Evolutionary conservation across 2,888 invertebrate genomes (phyloP).

Genomic region (Zygogramma bicolorata): DNA sequence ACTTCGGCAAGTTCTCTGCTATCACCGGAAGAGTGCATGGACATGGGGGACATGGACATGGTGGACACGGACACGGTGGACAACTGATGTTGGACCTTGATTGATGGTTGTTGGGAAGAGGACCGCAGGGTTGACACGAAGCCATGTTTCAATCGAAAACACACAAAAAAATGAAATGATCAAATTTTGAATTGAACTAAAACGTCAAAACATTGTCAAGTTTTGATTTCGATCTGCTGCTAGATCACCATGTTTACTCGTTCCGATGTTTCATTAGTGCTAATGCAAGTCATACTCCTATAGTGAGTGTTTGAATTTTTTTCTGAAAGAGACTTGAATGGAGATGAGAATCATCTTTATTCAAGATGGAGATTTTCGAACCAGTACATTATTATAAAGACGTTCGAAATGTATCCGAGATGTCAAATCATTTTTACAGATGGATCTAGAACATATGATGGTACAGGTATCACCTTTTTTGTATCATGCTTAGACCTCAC

Average conservation of each 20-base stretch:
- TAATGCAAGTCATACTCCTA: no score
- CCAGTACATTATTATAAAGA: no score
- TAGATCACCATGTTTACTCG: background rate
- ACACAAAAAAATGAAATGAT: conserved; percentile 33
- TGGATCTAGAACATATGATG: no score
- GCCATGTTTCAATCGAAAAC: conserved; percentile 46
- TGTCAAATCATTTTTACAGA: no score
- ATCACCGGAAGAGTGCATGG: conserved; percentile 51
- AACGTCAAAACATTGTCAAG: conserved; percentile 43
- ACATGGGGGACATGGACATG: conserved; percentile 41
- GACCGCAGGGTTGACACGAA: conserved; percentile 54
- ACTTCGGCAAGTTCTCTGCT: conserved; percentile 54
- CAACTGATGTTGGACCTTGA: conserved; percentile 47
- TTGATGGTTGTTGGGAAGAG: conserved; percentile 32
- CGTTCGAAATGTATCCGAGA: no score
- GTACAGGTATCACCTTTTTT: no score
- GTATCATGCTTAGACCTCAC: no score
- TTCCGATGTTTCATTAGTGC: background rate
- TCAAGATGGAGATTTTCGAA: no score
- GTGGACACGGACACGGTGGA: conserved; percentile 35
- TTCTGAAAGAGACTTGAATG: no score
- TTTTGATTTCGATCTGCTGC: conserved; percentile 7
- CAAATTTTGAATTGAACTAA: conserved; percentile 33
- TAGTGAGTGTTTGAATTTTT: no score
- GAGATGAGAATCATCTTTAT: no score